Evolutionary conservation across 2,797 vertebrate species (phyloP).

Genomic region (Australoheros facetus): DNA sequence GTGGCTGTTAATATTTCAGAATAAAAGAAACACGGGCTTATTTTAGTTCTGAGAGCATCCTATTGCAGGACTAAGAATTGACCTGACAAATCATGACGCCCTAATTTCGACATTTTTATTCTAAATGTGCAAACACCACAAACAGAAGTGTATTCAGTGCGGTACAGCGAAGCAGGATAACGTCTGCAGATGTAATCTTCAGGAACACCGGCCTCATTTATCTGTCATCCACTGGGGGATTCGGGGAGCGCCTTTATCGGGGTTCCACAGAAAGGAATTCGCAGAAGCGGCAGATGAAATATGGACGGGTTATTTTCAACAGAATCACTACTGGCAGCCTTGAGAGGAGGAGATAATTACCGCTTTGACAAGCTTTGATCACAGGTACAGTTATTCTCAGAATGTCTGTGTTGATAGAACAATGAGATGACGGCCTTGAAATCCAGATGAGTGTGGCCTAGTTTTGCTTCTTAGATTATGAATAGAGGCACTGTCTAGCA

Average conservation of each 20-base stretch:
- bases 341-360: slow-evolving; percentile 71
- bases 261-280: slow-evolving; percentile 62
- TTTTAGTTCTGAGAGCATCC: slow-evolving; percentile 1
- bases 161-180: slow-evolving; percentile 19
- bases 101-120: not conserved
- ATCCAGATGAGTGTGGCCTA: slow-evolving; percentile 42
- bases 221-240: slow-evolving; percentile 63
- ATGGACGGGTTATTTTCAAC: slow-evolving; percentile 66
- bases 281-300: slow-evolving; percentile 64
- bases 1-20: slow-evolving; percentile 24
- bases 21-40: not conserved
- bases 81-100: not conserved
- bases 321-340: slow-evolving; percentile 63
- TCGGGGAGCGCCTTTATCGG: slow-evolving; percentile 59
- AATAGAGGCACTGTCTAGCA: slow-evolving; percentile 53
- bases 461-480: slow-evolving; percentile 36
- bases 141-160: slow-evolving; percentile 13
- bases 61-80: not conserved
- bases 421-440: slow-evolving; percentile 59
- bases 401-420: slow-evolving; percentile 70
- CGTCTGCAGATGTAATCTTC: slow-evolving; percentile 64
- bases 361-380: slow-evolving; percentile 81
- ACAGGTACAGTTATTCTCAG: slow-evolving; percentile 69
- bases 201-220: slow-evolving; percentile 65
- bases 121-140: slow-evolving; percentile 17